Evolutionary conservation across 2,797 vertebrate species (phyloP), one percentile per base, ranked within the genome.

Genomic region (Psittacula derbiana): DNA sequence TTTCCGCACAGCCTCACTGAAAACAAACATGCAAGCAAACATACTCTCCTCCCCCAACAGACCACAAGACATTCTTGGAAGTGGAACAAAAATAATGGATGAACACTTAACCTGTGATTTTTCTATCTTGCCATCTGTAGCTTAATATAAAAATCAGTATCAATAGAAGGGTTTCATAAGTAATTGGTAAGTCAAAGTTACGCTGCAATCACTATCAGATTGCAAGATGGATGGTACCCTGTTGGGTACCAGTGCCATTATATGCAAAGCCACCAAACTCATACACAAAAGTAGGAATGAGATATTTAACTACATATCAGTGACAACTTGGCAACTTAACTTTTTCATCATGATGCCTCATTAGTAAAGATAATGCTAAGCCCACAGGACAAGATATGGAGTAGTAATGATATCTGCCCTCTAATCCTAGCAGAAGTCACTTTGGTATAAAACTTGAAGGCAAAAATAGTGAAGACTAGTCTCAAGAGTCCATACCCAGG

Each of bases 261-360:
- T 52, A 71, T 57, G 67, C 61, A 95, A 91, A 95, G 38, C 43
- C 84, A 94, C 75, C 60, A 58, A 86, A 80, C 49, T 83, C 65
- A 30, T 13, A 73, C 12, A 81, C 65, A 86, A 76, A 83, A 80
- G 69, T n/a, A 79, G 33, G 24, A 88, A 81, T 23, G 21, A 49
- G 81, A 50, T 82, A 87, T 73, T 67, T 84, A 95, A 71, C 84
- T 80, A 92, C 88, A 33, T 71, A 73, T 80, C 65, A 74, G 74
- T 86, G 91, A 94, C 90, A 95, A 93, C 40, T 69, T 94, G 83
- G 78, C 86, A 94, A 82, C 80, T 80, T 80, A 67, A 86, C 76
- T 71, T 88, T 83, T 88, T 92, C 67, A 76, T 87, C 60, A 74
- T 44, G 71, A 85, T 80, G 83, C 53, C 61, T 96, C 83, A 80